Evolutionary conservation across 2,888 invertebrate genomes (phyloP).

Genomic region (Tipula confusa): DNA sequence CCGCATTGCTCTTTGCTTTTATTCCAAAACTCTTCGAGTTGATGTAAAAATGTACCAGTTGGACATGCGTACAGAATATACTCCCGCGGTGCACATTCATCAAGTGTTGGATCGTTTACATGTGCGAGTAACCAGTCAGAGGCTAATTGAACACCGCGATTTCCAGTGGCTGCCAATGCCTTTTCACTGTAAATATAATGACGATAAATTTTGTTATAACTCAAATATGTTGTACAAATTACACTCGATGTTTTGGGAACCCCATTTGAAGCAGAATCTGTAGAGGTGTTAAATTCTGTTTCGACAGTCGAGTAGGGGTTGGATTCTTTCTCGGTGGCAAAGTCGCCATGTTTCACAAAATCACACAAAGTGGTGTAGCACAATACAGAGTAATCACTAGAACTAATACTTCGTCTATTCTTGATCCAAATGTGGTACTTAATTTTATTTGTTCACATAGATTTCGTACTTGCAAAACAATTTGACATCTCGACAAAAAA

Average conservation of each 20-base stretch:
- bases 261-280: slow-evolving; percentile 85
- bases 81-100: slow-evolving; percentile 72
- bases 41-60: slow-evolving; percentile 66
- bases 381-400: neutral
- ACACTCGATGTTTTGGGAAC: slow-evolving; percentile 84
- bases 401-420: neutral
- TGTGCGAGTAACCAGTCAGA: slow-evolving; percentile 89
- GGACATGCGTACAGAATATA: slow-evolving; percentile 87
- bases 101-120: slow-evolving; percentile 76
- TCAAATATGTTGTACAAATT: slow-evolving; percentile 53
- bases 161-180: slow-evolving; percentile 84
- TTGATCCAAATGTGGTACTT: neutral
- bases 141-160: slow-evolving; percentile 80
- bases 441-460: neutral
- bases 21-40: slow-evolving; percentile 68
- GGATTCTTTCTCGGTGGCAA: slow-evolving; percentile 74
- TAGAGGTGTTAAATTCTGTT: slow-evolving; percentile 69
- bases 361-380: neutral
- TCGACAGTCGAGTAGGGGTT: slow-evolving; percentile 65
- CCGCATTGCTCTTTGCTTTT: slow-evolving; percentile 69
- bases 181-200: slow-evolving; percentile 62
- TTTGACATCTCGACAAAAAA: neutral
- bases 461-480: neutral
- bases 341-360: slow-evolving; percentile 59
- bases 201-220: neutral